Evolutionary conservation across 1,140 invertebrate species (phyloP).

Genomic region (Radopholus similis): DNA sequence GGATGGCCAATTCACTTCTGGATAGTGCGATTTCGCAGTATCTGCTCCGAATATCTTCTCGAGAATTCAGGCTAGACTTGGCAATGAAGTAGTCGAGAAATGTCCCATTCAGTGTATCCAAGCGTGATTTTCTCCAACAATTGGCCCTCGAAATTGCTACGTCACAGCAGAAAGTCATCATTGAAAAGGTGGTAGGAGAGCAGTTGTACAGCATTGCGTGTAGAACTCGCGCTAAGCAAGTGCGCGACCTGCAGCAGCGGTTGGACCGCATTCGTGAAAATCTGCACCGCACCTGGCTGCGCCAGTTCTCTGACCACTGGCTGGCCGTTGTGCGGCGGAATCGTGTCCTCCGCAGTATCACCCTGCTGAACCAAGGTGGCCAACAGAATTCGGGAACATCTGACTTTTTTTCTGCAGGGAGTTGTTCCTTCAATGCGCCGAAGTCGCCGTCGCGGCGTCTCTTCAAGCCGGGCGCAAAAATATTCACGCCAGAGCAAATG

Average conservation of each 20-base stretch:
- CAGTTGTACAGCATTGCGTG: neutral
- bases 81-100: no score
- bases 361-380: neutral
- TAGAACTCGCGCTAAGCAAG: slow-evolving; percentile 1
- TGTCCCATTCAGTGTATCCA: no score
- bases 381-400: neutral
- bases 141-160: slow-evolving; percentile 3
- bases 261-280: slow-evolving; percentile 12
- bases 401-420: neutral
- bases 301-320: slow-evolving; percentile 24
- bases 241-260: neutral
- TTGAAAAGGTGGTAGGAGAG: slow-evolving; percentile 6
- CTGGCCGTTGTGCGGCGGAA: slow-evolving; percentile 1
- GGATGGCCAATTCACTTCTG: no score
- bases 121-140: neutral
- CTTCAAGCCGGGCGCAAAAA: slow-evolving; percentile 5
- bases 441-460: slow-evolving; percentile 1
- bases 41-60: no score
- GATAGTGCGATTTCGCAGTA: no score
- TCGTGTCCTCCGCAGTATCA: slow-evolving; percentile 14
- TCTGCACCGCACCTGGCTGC: slow-evolving; percentile 12
- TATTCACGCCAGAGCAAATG: slow-evolving; percentile 4
- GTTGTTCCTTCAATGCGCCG: neutral
- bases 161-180: neutral
- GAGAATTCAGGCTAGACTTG: no score